Evolutionary conservation across 1,140 invertebrate species (phyloP).

Genomic region (Diorhabda elongata): DNA sequence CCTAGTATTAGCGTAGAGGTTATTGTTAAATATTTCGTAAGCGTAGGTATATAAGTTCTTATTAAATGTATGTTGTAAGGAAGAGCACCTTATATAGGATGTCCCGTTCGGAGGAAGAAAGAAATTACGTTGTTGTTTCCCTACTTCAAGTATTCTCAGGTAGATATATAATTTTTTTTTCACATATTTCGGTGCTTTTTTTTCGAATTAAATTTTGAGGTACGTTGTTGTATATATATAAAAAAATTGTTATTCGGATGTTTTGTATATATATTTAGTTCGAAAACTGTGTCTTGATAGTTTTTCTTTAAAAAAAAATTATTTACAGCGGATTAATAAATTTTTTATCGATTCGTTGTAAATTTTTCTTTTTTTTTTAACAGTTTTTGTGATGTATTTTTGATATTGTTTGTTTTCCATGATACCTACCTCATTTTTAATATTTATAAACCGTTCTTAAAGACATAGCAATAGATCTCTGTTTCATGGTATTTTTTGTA

Average conservation of each 20-base stretch:
- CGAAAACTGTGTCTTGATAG: too few species aligned
- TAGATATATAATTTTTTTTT: background rate
- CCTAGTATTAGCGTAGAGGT: constrained; percentile 39
- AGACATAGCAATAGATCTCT: constrained; percentile 32
- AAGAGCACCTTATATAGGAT: constrained; percentile 5
- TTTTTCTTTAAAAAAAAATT: too few species aligned
- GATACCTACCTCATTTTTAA: constrained; percentile 40
- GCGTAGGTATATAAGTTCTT: constrained; percentile 38
- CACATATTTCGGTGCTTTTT: too few species aligned
- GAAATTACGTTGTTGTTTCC: too few species aligned
- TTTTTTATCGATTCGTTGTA: too few species aligned
- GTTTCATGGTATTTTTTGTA: constrained; percentile 33
- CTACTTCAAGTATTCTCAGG: too few species aligned
- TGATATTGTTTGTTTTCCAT: constrained; percentile 40
- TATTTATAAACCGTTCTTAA: constrained; percentile 25
- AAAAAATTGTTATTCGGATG: background rate
- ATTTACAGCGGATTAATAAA: too few species aligned
- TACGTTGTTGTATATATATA: constrained; percentile 29
- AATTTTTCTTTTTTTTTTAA: too few species aligned
- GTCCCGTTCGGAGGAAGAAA: background rate
- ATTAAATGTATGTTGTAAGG: constrained; percentile 18
- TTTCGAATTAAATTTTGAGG: constrained; percentile 25
- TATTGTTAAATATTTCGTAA: constrained; percentile 48
- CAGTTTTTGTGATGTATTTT: constrained; percentile 36
- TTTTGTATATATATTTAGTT: background rate